phyloP scores from a whole-genome alignment of 92 coral and sea anemone genomes.

The Umimayanthus chanpuru region DNA sequence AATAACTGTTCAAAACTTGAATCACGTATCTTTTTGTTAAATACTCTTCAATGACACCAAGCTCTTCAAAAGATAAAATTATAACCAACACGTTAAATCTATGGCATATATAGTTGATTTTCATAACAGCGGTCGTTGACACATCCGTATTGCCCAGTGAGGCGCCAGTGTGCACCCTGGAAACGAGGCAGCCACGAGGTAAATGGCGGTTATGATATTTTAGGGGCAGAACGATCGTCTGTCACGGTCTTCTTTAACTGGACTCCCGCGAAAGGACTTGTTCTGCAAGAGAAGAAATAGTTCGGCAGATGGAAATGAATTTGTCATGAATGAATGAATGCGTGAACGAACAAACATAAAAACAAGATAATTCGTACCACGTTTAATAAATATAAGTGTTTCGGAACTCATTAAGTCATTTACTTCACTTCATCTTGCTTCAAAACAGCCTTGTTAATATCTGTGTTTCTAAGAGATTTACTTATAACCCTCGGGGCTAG shows the following conservation, averaged over 20 bases:
- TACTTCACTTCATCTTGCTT: too few relatives aligned
- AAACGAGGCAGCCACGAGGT: background rate
- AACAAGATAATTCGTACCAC: background rate
- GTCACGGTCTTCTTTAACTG: constrained; percentile 61
- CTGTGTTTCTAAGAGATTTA: too few relatives aligned
- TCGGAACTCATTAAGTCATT: too few relatives aligned
- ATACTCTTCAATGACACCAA: background rate
- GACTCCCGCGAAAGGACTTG: constrained; percentile 62
- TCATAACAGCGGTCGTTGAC: background rate
- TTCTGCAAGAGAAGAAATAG: constrained; percentile 11
- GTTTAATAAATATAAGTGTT: background rate
- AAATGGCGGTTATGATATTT: constrained; percentile 25
- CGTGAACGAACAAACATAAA: too few relatives aligned
- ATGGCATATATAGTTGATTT: background rate
- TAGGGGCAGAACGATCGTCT: constrained; percentile 67
- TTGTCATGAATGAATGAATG: too few relatives aligned
- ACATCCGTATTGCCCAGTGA: background rate
- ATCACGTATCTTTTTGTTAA: background rate
- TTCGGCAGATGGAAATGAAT: background rate
- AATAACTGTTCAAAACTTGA: background rate
- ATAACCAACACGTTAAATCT: background rate
- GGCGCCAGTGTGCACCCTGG: background rate
- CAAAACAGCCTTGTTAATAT: too few relatives aligned
- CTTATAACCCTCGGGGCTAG: too few relatives aligned
- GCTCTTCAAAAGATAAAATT: too few relatives aligned